Conservation (phyloP, 2,113 vertebrate species). For the Ictalurus punctatus region DNA sequence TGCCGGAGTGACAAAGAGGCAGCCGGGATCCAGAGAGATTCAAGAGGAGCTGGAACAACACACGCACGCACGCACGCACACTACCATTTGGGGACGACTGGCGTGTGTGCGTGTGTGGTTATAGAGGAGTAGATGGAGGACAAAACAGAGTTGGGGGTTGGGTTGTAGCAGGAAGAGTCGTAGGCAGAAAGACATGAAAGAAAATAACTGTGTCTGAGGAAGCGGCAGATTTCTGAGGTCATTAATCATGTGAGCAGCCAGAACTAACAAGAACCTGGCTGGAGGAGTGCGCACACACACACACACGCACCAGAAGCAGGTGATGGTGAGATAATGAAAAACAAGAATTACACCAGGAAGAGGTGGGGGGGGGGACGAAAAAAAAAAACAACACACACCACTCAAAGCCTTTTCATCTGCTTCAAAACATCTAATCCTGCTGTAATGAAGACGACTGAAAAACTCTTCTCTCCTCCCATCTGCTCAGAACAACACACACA, state of each 20-base stretch:
- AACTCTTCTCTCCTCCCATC: constrained; percentile 43
- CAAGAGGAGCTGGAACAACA: constrained; percentile 50
- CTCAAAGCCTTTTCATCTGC: constrained; percentile 46
- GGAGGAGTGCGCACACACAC: constrained; percentile 40
- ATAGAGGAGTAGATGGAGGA: constrained; percentile 25
- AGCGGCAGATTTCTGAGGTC: constrained; percentile 53
- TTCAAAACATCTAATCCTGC: constrained; percentile 13
- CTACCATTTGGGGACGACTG: constrained; percentile 47
- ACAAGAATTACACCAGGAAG: constrained; percentile 3
- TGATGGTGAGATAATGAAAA: constrained; percentile 16
- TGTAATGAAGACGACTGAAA: constrained; percentile 30
- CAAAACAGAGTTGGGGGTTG: constrained; percentile 50
- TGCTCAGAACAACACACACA: constrained; percentile 26
- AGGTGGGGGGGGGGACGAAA: too few relatives aligned
- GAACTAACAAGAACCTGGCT: constrained; percentile 54
- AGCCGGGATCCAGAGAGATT: constrained; percentile 54
- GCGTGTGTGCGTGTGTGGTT: constrained; percentile 30
- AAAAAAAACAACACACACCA: neutral
- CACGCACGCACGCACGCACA: constrained; percentile 47
- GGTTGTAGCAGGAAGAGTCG: constrained; percentile 50
- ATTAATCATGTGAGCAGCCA: constrained; percentile 64
- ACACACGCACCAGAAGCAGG: constrained; percentile 36
- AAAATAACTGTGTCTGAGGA: constrained; percentile 49
- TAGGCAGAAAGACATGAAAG: constrained; percentile 36
- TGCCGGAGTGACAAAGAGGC: constrained; percentile 66